Conservation (phyloP, 2,797 vertebrate genomes). For the Tiaroga cobitis region DNA sequence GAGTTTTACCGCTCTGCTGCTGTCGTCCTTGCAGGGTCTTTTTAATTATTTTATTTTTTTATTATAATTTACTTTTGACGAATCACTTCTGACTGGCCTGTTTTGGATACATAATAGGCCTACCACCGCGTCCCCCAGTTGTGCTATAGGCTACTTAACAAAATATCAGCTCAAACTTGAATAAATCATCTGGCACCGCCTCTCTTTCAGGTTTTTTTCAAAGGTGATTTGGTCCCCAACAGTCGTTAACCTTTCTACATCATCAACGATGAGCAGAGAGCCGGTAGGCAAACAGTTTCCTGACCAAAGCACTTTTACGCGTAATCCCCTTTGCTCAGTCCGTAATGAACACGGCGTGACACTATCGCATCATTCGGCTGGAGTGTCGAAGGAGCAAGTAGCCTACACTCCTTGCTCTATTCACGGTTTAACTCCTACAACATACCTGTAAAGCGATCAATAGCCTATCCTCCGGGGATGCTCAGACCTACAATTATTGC, state of each 20-base stretch:
- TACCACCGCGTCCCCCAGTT: background rate
- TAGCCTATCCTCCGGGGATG: background rate
- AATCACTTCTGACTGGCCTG: background rate
- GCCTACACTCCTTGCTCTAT: background rate
- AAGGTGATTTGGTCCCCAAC: background rate
- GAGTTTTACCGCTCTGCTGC: background rate
- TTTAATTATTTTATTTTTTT: background rate
- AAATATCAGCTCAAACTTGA: background rate
- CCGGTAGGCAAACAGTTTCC: background rate
- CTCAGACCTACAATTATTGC: background rate
- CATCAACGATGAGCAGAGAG: background rate
- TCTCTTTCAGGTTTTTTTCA: background rate
- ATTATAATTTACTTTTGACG: background rate
- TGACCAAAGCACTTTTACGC: conserved; percentile 5
- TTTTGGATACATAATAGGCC: background rate
- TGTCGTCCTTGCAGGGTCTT: background rate
- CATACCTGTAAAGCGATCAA: background rate
- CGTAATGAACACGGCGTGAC: too few species aligned
- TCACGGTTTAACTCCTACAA: background rate
- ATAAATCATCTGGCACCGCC: background rate
- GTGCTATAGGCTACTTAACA: background rate
- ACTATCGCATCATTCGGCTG: background rate
- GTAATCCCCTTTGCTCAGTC: background rate
- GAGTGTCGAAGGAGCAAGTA: background rate
- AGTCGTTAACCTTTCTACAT: conserved; percentile 9